Base-by-base conservation (phyloP, 2,113 vertebrate species). In the Bos indicus region DNA sequence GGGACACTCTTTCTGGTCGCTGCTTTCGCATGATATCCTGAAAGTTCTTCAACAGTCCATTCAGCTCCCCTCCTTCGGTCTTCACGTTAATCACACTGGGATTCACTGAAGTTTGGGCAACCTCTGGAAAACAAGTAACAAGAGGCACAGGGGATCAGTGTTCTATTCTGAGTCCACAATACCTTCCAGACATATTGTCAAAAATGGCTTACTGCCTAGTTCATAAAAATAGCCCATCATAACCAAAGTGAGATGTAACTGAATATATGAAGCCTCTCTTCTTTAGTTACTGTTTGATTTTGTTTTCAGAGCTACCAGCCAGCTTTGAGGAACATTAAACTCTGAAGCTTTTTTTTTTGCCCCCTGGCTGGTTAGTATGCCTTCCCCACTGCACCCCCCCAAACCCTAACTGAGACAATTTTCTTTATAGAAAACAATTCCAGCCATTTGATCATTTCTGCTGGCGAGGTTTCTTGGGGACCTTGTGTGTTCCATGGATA, bases 1-100 rank as follows among this genome's bases (percentile, higher is more conserved):
- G 99, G 74, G 99, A 99, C 19, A 99, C 99, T 0, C 98, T 98
- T 94, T 99, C 98, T 0, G 99, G 99, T 16, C 98, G 99, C 96
- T 99, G 99, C 94, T 99, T 99, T 85, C 99, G 97, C 97, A 99
- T 98, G n/a, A 99, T 99, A 85, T 99, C 99, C 94, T 99, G 99
- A 88, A 99, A 99, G 94, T 98, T 99, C 98, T 98, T 99, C 96
- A 99, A 98, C 83, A 99, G 97, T n/a, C 97, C 98, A 40, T 25
- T 97, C 6, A 84, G 98, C 46, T 99, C 98, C 71, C 96, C 98
- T 67, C 95, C 98, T 0, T 97, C 98, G 0, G 81, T 59, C 96
- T 99, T 96, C 12, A 92, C 36, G 1, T 81, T 98, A 56, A 97
- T 97, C 94, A 98, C 80, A 1, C 90, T 15, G 30, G 99, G 98